Evolutionary conservation across 2,797 vertebrate species (phyloP), one percentile per base, ranked within the genome.

Genomic region (Stomatorhinus walkeri): DNA sequence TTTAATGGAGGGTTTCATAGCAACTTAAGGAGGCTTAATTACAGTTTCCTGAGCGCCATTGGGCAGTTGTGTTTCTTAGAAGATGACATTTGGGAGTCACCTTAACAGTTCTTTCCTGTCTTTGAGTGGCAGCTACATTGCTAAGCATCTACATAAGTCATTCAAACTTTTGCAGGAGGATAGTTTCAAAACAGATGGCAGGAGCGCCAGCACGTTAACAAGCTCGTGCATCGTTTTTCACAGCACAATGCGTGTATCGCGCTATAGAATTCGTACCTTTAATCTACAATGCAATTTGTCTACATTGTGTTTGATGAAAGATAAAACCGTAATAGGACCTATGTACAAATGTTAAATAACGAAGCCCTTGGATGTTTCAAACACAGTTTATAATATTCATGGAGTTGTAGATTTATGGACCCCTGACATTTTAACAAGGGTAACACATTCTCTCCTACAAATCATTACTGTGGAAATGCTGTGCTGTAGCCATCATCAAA

Each of bases 81-180:
- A 95, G 94, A 91, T 92, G 90, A 89, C 92, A 94, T 91, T 93
- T 91, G 86, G 92, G 90, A 93, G 93, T 92, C 54, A 81, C 90
- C 90, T 92, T 93, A 92, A 93, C 91, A 85, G 81, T 49, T 85
- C 48, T 85, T 85, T 51, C 81, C 81, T 48, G 48, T 85, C 43
- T 85, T 28, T 49, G 81, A 85, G 48, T 85, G 81, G 81, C 46
- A 85, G 43, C 48, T 83, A 83, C 79, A 48, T 48, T 48, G 81
- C 81, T 85, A 51, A 85, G 24, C n/a, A 48, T 85, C 46, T 51
- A 48, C 43, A 51, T 85, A 85, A 85, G 81, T 46, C 81, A 85
- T 85, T 85, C 43, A 49, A 84, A 51, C 76, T 81, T 81, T 46
- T 46, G 76, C 76, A 81, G 76, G 7, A 46, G 36, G 16, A 19